Evolutionary conservation across 2,888 invertebrate species (phyloP).

Genomic region (Hydrotaea cyrtoneurina): DNA sequence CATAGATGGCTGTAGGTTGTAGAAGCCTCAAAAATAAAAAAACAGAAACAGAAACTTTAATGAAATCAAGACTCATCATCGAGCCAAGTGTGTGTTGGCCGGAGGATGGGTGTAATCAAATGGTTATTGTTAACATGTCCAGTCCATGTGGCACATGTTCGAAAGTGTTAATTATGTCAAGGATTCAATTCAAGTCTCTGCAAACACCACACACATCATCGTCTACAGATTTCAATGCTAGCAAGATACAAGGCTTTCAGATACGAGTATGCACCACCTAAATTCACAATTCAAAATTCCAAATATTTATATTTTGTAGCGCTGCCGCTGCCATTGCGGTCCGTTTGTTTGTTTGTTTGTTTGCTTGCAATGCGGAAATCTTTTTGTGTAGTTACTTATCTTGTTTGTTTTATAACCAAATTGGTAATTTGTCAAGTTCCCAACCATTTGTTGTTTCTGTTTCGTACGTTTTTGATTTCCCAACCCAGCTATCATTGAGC

Average conservation of each 20-base stretch:
- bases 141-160: slow-evolving; percentile 4
- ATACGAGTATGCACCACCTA: slow-evolving; percentile 8
- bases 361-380: slow-evolving; percentile 62
- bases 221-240: background rate
- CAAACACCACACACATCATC: background rate
- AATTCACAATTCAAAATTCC: background rate
- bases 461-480: slow-evolving; percentile 53
- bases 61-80: slow-evolving; percentile 3
- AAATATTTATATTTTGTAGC: too few relatives aligned
- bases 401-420: slow-evolving; percentile 42
- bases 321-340: background rate
- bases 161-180: slow-evolving; percentile 55
- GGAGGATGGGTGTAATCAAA: slow-evolving; percentile 37
- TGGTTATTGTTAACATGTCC: slow-evolving; percentile 15
- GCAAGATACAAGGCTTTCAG: background rate
- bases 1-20: background rate
- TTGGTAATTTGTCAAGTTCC: slow-evolving; percentile 66
- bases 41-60: too few relatives aligned
- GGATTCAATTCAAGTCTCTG: slow-evolving; percentile 36
- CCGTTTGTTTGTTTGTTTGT: background rate
- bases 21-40: background rate
- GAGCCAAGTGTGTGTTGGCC: background rate
- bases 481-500: background rate
- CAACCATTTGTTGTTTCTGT: slow-evolving; percentile 53
- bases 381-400: slow-evolving; percentile 46